Evolutionary conservation across 2,113 vertebrate genomes (phyloP).

Genomic region (Atrichornis clamosus): DNA sequence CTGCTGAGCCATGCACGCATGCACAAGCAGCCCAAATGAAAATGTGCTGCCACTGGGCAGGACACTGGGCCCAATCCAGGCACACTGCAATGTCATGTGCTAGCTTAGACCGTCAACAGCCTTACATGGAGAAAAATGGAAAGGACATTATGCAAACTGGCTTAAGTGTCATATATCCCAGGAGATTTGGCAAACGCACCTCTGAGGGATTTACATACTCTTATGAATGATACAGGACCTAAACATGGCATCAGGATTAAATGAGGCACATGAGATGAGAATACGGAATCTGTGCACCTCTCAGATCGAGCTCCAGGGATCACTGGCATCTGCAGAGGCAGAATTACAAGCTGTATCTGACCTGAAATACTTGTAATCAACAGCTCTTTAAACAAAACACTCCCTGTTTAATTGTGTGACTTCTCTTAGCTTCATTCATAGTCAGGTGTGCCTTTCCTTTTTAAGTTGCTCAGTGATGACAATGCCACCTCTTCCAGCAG

Average conservation of each 20-base stretch:
- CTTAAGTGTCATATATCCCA: not conserved
- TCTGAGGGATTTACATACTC: not conserved
- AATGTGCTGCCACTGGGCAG: not conserved
- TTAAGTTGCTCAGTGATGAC: not conserved
- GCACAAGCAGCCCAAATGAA: not conserved
- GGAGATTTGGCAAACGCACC: not conserved
- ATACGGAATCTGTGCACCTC: not conserved
- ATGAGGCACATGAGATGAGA: not conserved
- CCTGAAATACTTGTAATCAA: not conserved
- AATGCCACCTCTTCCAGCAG: not conserved
- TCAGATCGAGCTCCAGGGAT: not conserved
- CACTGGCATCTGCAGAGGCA: not conserved
- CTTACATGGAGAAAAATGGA: not conserved
- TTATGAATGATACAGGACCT: not conserved
- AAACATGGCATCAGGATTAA: not conserved
- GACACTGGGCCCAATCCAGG: not conserved
- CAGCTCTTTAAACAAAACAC: not conserved
- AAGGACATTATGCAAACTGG: not conserved
- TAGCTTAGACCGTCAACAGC: not conserved
- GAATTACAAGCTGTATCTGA: not conserved
- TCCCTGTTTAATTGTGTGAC: not conserved
- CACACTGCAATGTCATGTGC: not conserved
- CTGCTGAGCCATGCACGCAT: fast-evolving
- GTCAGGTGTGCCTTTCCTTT: not conserved
- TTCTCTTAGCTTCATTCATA: not conserved